Percentiles rank a stretch among this genome's conserved stretches.
Evolutionary conservation across 2,888 invertebrate species (phyloP).

Genomic region (Drepana falcataria): DNA sequence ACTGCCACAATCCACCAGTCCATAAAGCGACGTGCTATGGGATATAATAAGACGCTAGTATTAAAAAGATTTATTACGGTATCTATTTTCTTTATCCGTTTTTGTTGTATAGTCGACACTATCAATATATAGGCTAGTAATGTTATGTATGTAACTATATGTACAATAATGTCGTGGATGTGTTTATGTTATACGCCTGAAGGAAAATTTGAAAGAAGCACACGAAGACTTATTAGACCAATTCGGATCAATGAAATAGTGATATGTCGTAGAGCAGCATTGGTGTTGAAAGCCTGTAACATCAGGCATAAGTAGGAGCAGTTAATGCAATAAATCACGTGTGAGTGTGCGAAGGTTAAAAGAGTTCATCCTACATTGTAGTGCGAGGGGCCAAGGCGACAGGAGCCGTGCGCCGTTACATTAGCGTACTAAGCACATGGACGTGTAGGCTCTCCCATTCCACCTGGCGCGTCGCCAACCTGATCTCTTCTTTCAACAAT

Average conservation of each 20-base stretch:
- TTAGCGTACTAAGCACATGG: slow-evolving; percentile 58
- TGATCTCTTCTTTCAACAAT: not conserved
- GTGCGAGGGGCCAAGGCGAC: slow-evolving; percentile 19
- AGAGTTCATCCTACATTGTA: slow-evolving; percentile 19
- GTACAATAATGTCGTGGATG: no score
- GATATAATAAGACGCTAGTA: no score
- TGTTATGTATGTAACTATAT: no score
- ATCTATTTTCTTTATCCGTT: no score
- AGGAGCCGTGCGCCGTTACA: slow-evolving; percentile 30
- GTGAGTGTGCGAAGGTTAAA: slow-evolving; percentile 27
- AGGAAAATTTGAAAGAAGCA: no score
- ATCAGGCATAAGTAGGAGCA: slow-evolving; percentile 9
- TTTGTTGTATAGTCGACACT: no score
- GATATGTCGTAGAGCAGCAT: not conserved
- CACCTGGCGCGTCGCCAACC: slow-evolving; percentile 11
- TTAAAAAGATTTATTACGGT: no score
- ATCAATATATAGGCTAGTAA: no score
- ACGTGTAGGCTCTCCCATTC: slow-evolving; percentile 46
- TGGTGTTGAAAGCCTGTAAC: not conserved
- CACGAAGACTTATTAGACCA: not conserved
- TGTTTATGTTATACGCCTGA: no score
- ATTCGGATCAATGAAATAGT: not conserved
- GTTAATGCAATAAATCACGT: slow-evolving; percentile 32
- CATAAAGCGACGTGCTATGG: no score
- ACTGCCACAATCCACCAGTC: no score